These are phyloP conservation scores for Planococcus citri DNA, from an alignment of 1,140 invertebrate genomes.

Conservation along the genomic window DNA sequence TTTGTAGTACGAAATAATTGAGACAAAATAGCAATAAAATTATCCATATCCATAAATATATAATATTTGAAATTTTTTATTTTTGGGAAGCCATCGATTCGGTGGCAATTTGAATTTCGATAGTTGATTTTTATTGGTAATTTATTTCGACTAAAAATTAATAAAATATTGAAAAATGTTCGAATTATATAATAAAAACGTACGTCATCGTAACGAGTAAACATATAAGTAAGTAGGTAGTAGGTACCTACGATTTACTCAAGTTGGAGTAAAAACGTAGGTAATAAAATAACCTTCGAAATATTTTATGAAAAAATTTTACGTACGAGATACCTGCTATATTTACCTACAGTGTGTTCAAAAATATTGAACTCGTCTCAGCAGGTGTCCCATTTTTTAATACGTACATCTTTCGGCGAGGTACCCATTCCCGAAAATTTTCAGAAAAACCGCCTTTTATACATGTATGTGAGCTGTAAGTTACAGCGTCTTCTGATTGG, in stretches of 20 bases:
- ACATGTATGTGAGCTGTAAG: too few relatives aligned
- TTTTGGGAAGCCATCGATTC: not conserved
- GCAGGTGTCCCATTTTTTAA: too few relatives aligned
- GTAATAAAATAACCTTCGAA: not conserved
- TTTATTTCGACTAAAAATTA: not conserved
- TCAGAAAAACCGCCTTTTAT: too few relatives aligned
- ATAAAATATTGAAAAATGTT: not conserved
- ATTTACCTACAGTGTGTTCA: not conserved
- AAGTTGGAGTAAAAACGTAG: not conserved
- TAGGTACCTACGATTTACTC: not conserved
- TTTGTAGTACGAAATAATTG: too few relatives aligned
- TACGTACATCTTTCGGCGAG: too few relatives aligned
- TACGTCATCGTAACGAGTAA: too few relatives aligned
- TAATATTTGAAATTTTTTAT: not conserved
- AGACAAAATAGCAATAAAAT: too few relatives aligned
- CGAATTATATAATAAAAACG: not conserved
- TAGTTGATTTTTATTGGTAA: not conserved
- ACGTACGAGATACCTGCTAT: not conserved
- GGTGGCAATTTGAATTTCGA: not conserved
- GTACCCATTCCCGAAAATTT: too few relatives aligned
- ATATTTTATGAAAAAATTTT: not conserved
- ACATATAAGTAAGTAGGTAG: too few relatives aligned
- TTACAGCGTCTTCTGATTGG: too few relatives aligned
- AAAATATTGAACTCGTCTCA: too few relatives aligned
- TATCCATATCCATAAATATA: too few relatives aligned